Evolutionary conservation across 2,113 vertebrate genomes (phyloP).

Genomic region (Oxyura jamaicensis): DNA sequence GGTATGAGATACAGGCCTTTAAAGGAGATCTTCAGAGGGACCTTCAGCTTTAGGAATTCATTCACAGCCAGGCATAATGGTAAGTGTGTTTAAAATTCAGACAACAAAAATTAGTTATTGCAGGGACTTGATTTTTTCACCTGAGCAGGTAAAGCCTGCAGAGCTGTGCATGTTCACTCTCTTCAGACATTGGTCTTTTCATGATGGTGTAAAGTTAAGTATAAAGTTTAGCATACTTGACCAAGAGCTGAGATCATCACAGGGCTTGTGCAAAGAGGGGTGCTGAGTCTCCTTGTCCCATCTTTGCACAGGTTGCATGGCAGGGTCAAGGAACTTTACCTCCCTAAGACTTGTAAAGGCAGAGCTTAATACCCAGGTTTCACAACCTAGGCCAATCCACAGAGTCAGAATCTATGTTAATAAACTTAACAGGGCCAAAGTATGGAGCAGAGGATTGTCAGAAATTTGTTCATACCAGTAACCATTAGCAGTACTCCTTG

Average conservation of each 20-base stretch:
- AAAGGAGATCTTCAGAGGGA: constrained; percentile 54
- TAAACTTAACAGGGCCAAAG: background rate
- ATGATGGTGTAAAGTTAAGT: background rate
- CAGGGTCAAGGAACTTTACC: background rate
- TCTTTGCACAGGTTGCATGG: background rate
- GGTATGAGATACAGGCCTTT: constrained; percentile 40
- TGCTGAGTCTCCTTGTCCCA: background rate
- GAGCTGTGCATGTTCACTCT: background rate
- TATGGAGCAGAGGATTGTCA: background rate
- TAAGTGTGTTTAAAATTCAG: background rate
- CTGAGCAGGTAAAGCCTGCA: background rate
- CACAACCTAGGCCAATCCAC: background rate
- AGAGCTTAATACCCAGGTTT: background rate
- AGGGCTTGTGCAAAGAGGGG: background rate
- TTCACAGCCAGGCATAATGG: background rate
- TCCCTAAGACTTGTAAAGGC: background rate
- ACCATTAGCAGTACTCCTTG: background rate
- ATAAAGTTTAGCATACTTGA: background rate
- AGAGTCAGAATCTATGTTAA: background rate
- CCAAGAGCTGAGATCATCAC: background rate
- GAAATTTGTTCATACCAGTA: background rate
- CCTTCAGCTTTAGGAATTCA: background rate
- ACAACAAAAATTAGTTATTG: background rate
- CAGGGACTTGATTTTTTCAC: background rate
- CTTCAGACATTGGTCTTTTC: background rate